Evolutionary conservation across 2,888 invertebrate genomes (phyloP), one percentile per base, ranked within the genome.

Genomic region (Eumacrocentrus americanus): DNA sequence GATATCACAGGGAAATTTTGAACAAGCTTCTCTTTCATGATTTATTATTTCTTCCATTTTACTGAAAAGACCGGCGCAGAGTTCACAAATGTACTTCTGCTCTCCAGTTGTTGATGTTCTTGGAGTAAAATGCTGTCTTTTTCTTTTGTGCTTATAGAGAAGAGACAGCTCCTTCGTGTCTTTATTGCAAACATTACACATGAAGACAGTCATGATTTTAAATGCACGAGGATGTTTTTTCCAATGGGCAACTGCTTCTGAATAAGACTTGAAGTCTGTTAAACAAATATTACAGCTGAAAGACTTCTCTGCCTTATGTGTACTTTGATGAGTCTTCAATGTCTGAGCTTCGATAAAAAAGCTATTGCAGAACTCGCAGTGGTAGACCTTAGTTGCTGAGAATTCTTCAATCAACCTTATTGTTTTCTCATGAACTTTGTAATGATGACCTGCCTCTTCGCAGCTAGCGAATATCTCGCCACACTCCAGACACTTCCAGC

Each of bases 331-430:
- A 34, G 70, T 68, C 9, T 82, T 70, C 25, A 88, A 69, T 42
- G 81, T 77, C 0, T 81, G 80, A 44, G 83, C 81, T 48, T 86
- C 85, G 0, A 83, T 82, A 67, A 85, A 88, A 0, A 84, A 81
- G 40, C 83, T 82, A 67, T 86, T 87, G 68, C 87, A 88, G 69
- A 84, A 87, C 73, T 87, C 87, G 63, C 87, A 87, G 70, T 87
- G 87, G 25, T 85, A 75, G 3, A 87, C 76, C 66, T 67, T 78
- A 67, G 71, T 63, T 0, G 67, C 61, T 3, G 64, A 46, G 4
- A 73, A 23, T 47, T 74, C 69, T 23, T 74, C 73, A 25, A 73
- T 72, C 3, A 72, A 20, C 7, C 60, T 68, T 9, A 70, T 61
- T 9, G 69, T 70, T 9, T 69, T 65, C 3, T 68, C 67, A 37